Base-by-base conservation (phyloP, 2,797 vertebrate species). In the Podarcis siculus region DNA sequence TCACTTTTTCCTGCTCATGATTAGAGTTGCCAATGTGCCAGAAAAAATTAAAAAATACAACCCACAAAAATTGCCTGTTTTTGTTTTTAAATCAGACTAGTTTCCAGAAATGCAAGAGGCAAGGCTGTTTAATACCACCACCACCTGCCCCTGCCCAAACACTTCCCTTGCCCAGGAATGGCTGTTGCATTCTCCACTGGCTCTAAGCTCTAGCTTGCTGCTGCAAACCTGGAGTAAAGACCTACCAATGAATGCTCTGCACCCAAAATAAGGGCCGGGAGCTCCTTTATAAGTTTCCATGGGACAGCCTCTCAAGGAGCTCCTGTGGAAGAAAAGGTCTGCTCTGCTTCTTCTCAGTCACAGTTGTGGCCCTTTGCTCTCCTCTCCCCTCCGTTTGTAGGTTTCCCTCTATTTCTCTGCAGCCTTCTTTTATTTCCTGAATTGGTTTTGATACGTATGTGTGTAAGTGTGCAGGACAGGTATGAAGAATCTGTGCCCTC, bases 1-100 rank as follows among this genome's bases (percentile, higher is more conserved):
- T 90, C 87, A 37, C 73, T 64, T 72, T 73, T 67, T 87, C 81
- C 58, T 79, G n/a, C 39, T 67, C 39, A 30, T 76, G 85, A 90
- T 76, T 55, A 35, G 23, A 39, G 82, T 64, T 72, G 45, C 12
- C 64, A 84, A 72, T 3, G 32, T 19, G 2, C 21, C n/a, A 90
- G 83, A 89, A 61, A 23, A 69, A n/a, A 15, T 13, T 64, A 39
- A 30, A 71, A n/a, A 25, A 71, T 19, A 49, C 7, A 78, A 78
- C 7, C 17, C n/a, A 27, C 30, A 35, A 71, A 82, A 39, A 9
- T 71, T 13, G 67, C n/a, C 27, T 71, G 27, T 30, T 71, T 0
- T 30, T 84, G 87, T 86, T 82, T 61, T 35, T 4, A 45, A 45
- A 21, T 19, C 66, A 86, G 17, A 7, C 25, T 25, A 30, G 8